Evolutionary conservation across 2,888 invertebrate species (phyloP), one percentile per base, ranked within the genome.

Genomic region (Agonum fuliginosum): DNA sequence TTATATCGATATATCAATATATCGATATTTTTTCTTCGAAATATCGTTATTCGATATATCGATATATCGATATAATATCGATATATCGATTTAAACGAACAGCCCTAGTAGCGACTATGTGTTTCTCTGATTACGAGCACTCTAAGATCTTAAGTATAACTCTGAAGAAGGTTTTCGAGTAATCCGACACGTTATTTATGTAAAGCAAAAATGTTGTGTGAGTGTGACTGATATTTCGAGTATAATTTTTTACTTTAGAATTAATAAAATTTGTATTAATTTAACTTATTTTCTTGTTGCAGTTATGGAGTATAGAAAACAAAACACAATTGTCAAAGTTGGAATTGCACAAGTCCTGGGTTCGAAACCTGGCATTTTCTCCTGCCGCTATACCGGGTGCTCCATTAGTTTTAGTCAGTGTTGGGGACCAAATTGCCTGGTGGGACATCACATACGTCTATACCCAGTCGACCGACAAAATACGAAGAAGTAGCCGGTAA

Each of bases 341-440:
- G 8, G 85, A 87, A 48, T 87, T 90, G 75, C 91, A 91, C 85
- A 90, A 89, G 79, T 84, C 88, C 10, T 86, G 87, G 51, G 90
- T 91, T 3, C 87, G 89, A 30, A 81, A 87, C 83, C 81, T 91
- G 85, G 80, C 87, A 2, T 91, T 91, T 85, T 89, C 90, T 0
- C 89, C 90, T 0, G 84, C 86, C 0, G 87, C 89, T 0, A 86
- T 86, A 1, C 85, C 87, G 0, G 83, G 85, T 41, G 86, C 88
- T 2, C 89, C 89, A 0, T 79, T 89, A 1, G 88, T 91, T 27
- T 84, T 91, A 34, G 88, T 91, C 3, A 90, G 90, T 17, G 87
- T 90, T 84, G 90, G 89, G 0, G 87, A 90, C 0, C 90, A 91
- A 83, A 87, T 91, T 22, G 89, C 89, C 0, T 91, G 90, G 89